Evolutionary conservation across 2,888 invertebrate species (phyloP), one percentile per base, ranked within the genome.

Genomic region (Oscheius myriophilus): DNA sequence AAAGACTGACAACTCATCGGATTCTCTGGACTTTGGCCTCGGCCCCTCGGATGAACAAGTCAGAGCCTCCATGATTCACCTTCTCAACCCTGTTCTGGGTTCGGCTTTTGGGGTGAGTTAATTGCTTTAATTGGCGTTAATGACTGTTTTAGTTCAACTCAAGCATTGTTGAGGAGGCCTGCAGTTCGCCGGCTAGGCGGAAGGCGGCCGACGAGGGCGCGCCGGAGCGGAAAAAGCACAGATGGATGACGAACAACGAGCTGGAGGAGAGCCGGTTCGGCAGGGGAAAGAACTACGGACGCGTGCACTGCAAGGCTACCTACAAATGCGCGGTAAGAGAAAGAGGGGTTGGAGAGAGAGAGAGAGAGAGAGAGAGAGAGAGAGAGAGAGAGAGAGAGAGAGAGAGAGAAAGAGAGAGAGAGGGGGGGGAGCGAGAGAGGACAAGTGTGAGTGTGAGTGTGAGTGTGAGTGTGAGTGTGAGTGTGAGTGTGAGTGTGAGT

Each of bases 291-390:
- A 73, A 75, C 59, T 73, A 71, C 53, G 78, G 78, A 61, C 52
- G 78, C 57, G 78, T 78, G 41, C 78, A 78, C 42, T 78, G 78
- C 66, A 78, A 78, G 61, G 78, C 78, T 14, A 78, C 78, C 0
- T 78, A 78, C 51, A 75, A 78, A 63, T 78, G 78, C 59, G 78
- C 78, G 26, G 71, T 71, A 57, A 52, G 25, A 2, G 45, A 26
- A 33, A n/a, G n/a, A n/a, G n/a, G n/a, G n/a, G n/a, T n/a, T n/a
- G n/a, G 43, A 11, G 23, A 14, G 12, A 18, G 52, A 46, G 9
- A n/a, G 21, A 21, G 14, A 41, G 21, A 53, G 42, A 16, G n/a
- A 21, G 57, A 39, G 53, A 41, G 9, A 18, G 18, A 18, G 49
- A 21, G 49, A 23, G 23, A 18, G 18, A 23, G 23, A 4, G 18